phyloP scores from a whole-genome alignment of 2,113 vertebrate species.

The Mustela nigripes region DNA sequence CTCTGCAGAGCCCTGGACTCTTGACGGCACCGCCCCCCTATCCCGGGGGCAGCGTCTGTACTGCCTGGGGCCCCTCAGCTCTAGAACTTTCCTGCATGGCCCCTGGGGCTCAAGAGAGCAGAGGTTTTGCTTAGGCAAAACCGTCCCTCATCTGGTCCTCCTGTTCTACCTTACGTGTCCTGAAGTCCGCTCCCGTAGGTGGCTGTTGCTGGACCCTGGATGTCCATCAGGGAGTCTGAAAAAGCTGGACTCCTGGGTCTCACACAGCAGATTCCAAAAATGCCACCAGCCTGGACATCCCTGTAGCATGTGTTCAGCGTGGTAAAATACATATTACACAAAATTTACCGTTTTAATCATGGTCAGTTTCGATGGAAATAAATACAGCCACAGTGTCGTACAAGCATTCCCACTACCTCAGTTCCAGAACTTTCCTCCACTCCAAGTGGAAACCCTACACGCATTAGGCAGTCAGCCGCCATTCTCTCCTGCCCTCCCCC shows the following conservation, averaged over 20 bases:
- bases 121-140: neutral
- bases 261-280: neutral
- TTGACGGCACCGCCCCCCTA: rapidly evolving
- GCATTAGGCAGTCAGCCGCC: neutral
- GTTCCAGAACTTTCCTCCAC: neutral
- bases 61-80: neutral
- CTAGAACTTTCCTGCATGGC: neutral
- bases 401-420: neutral
- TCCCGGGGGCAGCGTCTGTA: neutral
- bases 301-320: neutral
- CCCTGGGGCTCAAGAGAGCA: neutral
- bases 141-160: no score
- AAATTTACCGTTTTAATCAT: no score
- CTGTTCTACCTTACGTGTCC: neutral
- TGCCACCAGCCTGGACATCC: neutral
- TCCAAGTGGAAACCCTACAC: neutral
- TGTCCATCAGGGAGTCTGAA: neutral
- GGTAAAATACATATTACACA: neutral
- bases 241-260: neutral
- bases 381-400: neutral
- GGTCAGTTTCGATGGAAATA: neutral
- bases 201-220: neutral
- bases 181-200: rapidly evolving
- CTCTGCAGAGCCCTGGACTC: neutral
- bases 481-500: no score